These are phyloP conservation scores for Melanotaenia maccullochi DNA, from an alignment of 2,797 vertebrate species.

Conservation along the genomic window DNA sequence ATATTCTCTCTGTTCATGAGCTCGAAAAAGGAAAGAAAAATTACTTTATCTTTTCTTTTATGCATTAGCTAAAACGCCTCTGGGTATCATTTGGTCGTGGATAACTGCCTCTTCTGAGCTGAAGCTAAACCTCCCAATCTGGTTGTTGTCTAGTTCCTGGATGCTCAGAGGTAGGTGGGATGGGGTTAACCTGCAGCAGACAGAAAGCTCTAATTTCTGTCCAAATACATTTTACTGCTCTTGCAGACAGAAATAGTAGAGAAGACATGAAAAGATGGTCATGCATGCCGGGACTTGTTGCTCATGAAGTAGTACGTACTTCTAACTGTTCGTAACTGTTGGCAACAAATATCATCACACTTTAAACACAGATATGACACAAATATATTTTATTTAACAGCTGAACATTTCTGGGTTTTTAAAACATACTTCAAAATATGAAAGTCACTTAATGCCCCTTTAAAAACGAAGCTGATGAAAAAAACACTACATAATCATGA, in stretches of 20 bases:
- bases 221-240: conserved; percentile 3
- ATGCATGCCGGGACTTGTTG: background rate
- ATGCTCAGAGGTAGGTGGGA: conserved; percentile 77
- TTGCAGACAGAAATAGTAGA: conserved; percentile 9
- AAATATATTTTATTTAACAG: too few species aligned
- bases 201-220: background rate
- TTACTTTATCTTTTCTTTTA: background rate
- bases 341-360: background rate
- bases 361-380: too few species aligned
- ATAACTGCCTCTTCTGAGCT: conserved; percentile 72
- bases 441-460: too few species aligned
- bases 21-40: conserved; percentile 51
- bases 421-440: too few species aligned
- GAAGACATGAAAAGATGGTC: background rate
- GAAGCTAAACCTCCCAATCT: conserved; percentile 85
- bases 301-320: background rate
- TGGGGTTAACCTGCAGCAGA: conserved; percentile 76
- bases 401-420: too few species aligned
- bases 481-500: too few species aligned
- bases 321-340: too few species aligned
- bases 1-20: conserved; percentile 76
- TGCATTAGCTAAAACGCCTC: background rate
- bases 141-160: conserved; percentile 82
- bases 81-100: conserved; percentile 35
- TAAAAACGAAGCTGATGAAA: too few species aligned